Evolutionary conservation across 2,797 vertebrate species (phyloP), one percentile per base, ranked within the genome.

Genomic region (Orestias chungarensis): DNA sequence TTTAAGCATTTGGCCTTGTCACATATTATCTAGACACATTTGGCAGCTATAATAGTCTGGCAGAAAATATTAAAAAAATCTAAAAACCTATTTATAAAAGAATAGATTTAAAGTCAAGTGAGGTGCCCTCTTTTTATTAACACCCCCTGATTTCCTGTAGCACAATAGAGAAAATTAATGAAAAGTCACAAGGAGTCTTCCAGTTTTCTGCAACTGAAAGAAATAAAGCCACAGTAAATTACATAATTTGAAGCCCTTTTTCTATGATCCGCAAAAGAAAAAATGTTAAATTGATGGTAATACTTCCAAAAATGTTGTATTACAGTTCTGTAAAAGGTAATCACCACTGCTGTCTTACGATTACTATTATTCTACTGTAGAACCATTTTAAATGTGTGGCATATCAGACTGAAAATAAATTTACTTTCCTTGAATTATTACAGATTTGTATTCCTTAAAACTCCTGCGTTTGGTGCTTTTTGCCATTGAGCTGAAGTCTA

Each of bases 381-480:
- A 42, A 42, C 7, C 4, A 9, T 42, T 42, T 42, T 42, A 42
- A n/a, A n/a, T n/a, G n/a, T 42, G 3, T 42, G 8, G 1, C 3
- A 5, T 42, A 42, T 5, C 40, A 42, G 40, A 42, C 12, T 42
- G 40, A 42, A 42, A 42, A 42, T 42, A 11, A 10, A 11, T 42
- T 11, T 11, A 42, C 40, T 44, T 40, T 62, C 1, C 33, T 40
- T 35, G 42, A 38, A 42, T 70, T 27, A 6, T 82, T 50, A 70
- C 74, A 76, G 73, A 25, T 69, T 59, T 67, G 62, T 14, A 10
- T 64, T 83, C 43, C 65, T 66, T 64, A 66, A 74, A 42, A 66
- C 38, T 70, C 71, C 43, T n/a, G 69, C 66, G 75, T 70, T 73
- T 78, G 52, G 55, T 71, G 29, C n/a, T 83, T 83, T 86, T 84